phyloP scores from a whole-genome alignment of 1,140 invertebrate genomes.

The Trachymyrmex septentrionalis region DNA sequence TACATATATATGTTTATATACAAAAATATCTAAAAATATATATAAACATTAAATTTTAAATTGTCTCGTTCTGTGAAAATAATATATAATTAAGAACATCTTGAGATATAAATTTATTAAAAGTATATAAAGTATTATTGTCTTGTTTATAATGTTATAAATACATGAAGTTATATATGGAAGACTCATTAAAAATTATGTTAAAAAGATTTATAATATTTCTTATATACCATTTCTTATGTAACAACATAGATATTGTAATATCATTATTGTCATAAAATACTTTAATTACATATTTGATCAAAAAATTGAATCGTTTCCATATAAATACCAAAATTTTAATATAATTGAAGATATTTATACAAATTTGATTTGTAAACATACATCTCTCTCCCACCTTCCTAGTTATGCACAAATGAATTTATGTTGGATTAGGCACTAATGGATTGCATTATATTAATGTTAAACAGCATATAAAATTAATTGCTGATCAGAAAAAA shows the following conservation, averaged over 20 bases:
- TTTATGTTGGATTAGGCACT: slow-evolving; percentile 67
- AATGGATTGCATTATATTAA: slow-evolving; percentile 71
- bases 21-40: no score
- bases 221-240: slow-evolving; percentile 23
- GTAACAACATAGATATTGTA: slow-evolving; percentile 44
- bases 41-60: slow-evolving; percentile 4
- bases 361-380: slow-evolving; percentile 42
- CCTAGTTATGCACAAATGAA: slow-evolving; percentile 48
- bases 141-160: slow-evolving; percentile 64
- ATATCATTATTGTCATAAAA: slow-evolving; percentile 40
- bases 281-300: slow-evolving; percentile 32
- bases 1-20: background rate
- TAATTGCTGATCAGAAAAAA: slow-evolving; percentile 55
- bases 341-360: slow-evolving; percentile 46
- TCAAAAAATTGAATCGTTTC: slow-evolving; percentile 50
- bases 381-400: slow-evolving; percentile 73
- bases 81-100: background rate
- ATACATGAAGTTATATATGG: slow-evolving; percentile 39
- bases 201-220: slow-evolving; percentile 60
- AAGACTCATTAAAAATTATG: slow-evolving; percentile 68
- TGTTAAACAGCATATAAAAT: slow-evolving; percentile 56
- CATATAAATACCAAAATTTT: slow-evolving; percentile 41
- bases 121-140: slow-evolving; percentile 65
- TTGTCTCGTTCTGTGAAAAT: background rate
- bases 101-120: slow-evolving; percentile 60